A percentile compares a stretch with the other conserved stretches of the same genome.
These are phyloP conservation scores for Lagothrix lagotricha DNA, from an alignment of 2,797 vertebrate genomes.

Conservation along the genomic window DNA sequence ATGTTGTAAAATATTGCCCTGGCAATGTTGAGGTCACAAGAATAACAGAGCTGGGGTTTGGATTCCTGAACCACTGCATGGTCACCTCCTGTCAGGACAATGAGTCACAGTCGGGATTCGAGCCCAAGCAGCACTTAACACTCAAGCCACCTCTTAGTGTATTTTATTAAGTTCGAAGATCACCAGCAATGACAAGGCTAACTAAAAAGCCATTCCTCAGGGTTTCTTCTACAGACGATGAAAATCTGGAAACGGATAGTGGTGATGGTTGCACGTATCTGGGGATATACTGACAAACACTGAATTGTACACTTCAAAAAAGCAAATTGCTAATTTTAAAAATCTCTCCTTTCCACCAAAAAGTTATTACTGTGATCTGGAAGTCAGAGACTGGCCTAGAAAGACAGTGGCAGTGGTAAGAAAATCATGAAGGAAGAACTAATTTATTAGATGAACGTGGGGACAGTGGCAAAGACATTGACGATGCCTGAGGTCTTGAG, in stretches of 20 bases:
- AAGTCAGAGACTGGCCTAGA: neutral
- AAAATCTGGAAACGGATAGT: neutral
- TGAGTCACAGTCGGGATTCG: neutral
- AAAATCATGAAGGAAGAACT: neutral
- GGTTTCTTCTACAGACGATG: neutral
- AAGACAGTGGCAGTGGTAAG: no score
- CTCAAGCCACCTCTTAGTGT: neutral
- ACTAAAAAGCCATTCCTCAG: neutral
- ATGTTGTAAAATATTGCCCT: neutral
- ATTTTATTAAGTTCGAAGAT: neutral
- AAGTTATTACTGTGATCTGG: neutral
- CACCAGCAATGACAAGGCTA: neutral
- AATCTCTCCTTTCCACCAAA: neutral
- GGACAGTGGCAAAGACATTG: neutral
- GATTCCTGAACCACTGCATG: accelerated
- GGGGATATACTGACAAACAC: neutral
- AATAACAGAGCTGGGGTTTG: neutral
- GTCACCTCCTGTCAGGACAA: neutral
- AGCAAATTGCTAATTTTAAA: neutral
- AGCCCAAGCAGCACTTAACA: accelerated
- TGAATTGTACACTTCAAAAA: neutral
- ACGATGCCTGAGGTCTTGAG: neutral
- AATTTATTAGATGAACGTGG: neutral
- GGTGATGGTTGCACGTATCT: neutral
- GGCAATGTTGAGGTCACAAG: neutral